Conservation (phyloP, 2,797 vertebrate species). For the Chelmon rostratus region DNA sequence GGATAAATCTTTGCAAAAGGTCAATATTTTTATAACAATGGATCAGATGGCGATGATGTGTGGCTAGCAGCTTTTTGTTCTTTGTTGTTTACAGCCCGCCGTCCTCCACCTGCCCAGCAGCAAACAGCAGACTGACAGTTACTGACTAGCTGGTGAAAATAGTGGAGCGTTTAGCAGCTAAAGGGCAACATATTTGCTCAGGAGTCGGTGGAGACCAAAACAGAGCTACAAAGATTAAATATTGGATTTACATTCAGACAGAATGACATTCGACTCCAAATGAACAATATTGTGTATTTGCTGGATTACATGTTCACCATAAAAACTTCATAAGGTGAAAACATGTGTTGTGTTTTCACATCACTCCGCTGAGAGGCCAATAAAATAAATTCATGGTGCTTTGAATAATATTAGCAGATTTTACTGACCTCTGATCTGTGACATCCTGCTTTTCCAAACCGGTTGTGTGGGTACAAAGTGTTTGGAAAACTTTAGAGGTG, state of each 20-base stretch:
- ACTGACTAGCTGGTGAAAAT: background rate
- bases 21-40: too few relatives aligned
- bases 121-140: too few relatives aligned
- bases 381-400: background rate
- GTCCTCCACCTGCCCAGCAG: too few relatives aligned
- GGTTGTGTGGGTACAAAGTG: background rate
- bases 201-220: background rate
- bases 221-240: background rate
- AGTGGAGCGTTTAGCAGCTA: background rate
- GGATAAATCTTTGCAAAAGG: background rate
- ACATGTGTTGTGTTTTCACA: background rate
- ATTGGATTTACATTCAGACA: background rate
- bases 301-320: background rate
- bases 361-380: background rate
- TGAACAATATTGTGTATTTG: background rate
- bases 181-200: background rate
- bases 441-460: background rate
- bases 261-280: background rate
- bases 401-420: background rate
- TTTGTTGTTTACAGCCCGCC: too few relatives aligned
- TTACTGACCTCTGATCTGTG: background rate
- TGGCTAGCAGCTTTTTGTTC: too few relatives aligned
- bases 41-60: too few relatives aligned
- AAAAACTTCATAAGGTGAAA: background rate
- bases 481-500: background rate